A percentile compares a stretch with the other conserved stretches of the same genome.
These are phyloP conservation scores for Paragorgia papillata DNA, from an alignment of 92 coral and sea anemone species.

Conservation along the genomic window DNA sequence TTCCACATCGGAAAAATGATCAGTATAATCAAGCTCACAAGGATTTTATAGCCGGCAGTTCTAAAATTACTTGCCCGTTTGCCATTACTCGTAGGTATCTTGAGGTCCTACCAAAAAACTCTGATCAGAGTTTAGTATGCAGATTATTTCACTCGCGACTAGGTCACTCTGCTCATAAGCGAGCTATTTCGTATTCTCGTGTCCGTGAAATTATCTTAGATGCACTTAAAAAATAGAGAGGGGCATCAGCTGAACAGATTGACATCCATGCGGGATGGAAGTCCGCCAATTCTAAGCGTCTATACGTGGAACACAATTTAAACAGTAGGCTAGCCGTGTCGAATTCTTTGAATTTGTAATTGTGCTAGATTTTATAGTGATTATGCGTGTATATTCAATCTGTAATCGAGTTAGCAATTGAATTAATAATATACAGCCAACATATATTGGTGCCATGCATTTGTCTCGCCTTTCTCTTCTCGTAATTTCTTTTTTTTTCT, in stretches of 20 bases:
- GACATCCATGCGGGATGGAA: neutral
- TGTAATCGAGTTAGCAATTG: no score
- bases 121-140: slow-evolving; percentile 11
- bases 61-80: neutral
- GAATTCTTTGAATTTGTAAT: neutral
- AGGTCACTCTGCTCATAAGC: no score
- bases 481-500: no score
- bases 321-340: neutral
- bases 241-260: neutral
- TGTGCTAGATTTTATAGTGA: no score
- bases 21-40: slow-evolving; percentile 15
- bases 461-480: no score
- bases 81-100: slow-evolving; percentile 1
- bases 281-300: neutral
- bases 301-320: neutral
- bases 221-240: no score
- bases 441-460: no score
- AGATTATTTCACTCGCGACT: no score
- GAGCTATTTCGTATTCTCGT: no score
- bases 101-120: slow-evolving; percentile 7
- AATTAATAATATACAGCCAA: no score
- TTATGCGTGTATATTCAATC: no score
- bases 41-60: neutral
- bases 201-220: no score
- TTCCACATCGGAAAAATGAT: slow-evolving; percentile 26